Conservation (phyloP, 1,140 invertebrate genomes). For the Antheraea pernyi region DNA sequence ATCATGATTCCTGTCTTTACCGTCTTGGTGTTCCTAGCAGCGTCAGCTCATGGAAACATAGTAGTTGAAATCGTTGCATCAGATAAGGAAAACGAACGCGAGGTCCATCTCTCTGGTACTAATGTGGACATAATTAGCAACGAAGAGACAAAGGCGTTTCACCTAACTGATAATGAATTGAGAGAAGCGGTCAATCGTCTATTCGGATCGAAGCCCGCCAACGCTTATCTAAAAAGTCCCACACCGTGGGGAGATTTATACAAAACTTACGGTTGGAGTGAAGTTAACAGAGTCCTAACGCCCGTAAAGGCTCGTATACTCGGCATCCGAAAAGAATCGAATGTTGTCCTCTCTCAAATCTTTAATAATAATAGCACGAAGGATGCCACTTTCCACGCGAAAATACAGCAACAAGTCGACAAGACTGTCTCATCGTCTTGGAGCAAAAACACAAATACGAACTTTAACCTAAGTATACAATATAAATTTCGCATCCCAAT, state of each 20-base stretch:
- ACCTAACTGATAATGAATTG: slow-evolving; percentile 18
- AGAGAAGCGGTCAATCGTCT: too few species aligned
- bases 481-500: slow-evolving; percentile 14
- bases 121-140: slow-evolving; percentile 30
- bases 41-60: too few species aligned
- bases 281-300: too few species aligned
- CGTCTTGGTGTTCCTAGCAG: not conserved
- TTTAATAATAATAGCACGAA: slow-evolving; percentile 22
- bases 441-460: not conserved
- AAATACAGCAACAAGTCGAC: slow-evolving; percentile 14
- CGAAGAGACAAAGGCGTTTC: slow-evolving; percentile 18
- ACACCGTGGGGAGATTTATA: too few species aligned
- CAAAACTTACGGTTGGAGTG: slow-evolving; percentile 27
- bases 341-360: slow-evolving; percentile 13
- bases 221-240: slow-evolving; percentile 28
- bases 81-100: too few species aligned
- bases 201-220: slow-evolving; percentile 18
- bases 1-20: not conserved
- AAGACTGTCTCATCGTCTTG: slow-evolving; percentile 22
- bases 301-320: slow-evolving; percentile 20
- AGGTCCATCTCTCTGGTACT: too few species aligned
- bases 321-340: slow-evolving; percentile 8
- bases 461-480: not conserved
- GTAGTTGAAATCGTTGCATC: too few species aligned
- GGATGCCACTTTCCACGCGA: slow-evolving; percentile 13